Conservation (phyloP, 1,140 invertebrate species). For the Achatina immaculata region DNA sequence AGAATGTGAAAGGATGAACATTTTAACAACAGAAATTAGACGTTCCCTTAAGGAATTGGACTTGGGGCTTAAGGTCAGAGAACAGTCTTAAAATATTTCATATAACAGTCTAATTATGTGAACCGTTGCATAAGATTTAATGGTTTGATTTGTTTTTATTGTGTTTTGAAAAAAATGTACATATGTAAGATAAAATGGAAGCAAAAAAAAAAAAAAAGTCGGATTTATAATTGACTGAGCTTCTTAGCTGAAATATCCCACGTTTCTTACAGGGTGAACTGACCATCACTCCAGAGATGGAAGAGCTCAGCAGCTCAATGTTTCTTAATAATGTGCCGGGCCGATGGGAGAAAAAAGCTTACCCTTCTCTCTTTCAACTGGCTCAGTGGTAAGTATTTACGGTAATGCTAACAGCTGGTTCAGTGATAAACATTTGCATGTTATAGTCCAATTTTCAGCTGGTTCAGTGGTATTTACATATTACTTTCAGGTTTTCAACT, state of each 20-base stretch:
- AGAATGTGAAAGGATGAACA: slow-evolving; percentile 97
- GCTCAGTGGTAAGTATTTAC: slow-evolving; percentile 81
- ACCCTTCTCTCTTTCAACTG: slow-evolving; percentile 89
- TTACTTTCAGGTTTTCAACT: too few species aligned
- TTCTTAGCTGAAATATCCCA: too few species aligned
- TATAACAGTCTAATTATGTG: slow-evolving; percentile 10
- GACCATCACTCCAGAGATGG: slow-evolving; percentile 96
- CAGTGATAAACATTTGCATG: too few species aligned
- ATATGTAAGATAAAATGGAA: too few species aligned
- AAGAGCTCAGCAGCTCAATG: slow-evolving; percentile 89
- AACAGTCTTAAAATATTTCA: too few species aligned
- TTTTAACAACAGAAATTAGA: slow-evolving; percentile 89
- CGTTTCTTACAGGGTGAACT: slow-evolving; percentile 90
- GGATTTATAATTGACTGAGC: background rate
- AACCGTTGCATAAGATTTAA: too few species aligned
- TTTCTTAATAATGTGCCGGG: slow-evolving; percentile 93
- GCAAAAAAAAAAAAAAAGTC: background rate
- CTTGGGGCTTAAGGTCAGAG: slow-evolving; percentile 88
- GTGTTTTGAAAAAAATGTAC: too few species aligned
- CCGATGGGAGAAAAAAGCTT: slow-evolving; percentile 88
- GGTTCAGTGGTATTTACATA: too few species aligned
- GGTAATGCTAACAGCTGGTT: background rate
- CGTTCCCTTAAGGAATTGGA: slow-evolving; percentile 91
- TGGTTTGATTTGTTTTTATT: too few species aligned
- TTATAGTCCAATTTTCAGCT: too few species aligned